phyloP scores from a whole-genome alignment of 2,888 invertebrate species.

The Branchellion lobata region DNA sequence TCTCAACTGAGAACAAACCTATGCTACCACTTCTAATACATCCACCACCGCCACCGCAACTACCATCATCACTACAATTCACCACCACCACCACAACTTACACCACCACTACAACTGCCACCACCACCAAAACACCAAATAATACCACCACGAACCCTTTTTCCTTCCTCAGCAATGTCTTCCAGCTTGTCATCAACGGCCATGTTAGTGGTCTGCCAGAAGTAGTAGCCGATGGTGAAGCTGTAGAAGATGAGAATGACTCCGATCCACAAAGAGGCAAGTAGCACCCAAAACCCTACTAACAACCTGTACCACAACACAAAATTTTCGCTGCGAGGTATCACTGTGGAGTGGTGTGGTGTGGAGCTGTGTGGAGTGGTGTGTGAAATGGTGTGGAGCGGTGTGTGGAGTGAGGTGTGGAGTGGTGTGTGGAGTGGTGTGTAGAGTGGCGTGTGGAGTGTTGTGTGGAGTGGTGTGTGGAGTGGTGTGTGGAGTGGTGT shows the following conservation, averaged over 20 bases:
- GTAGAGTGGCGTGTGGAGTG: not conserved
- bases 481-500: conserved; percentile 4
- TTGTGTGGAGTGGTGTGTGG: not conserved
- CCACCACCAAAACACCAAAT: no score
- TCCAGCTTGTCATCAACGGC: conserved; percentile 27
- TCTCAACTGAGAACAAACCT: no score
- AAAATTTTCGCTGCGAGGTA: conserved; percentile 26
- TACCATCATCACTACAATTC: no score
- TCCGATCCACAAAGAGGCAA: conserved; percentile 29
- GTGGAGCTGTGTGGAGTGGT: not conserved
- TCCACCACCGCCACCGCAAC: no score
- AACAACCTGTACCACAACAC: conserved; percentile 39
- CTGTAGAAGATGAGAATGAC: conserved; percentile 19
- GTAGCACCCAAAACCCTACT: conserved; percentile 19
- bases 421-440: no score
- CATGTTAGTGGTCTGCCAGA: conserved; percentile 27
- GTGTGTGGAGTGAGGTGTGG: not conserved
- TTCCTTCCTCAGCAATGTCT: not conserved
- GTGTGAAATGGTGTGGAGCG: not conserved
- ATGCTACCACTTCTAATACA: no score
- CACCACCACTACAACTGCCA: no score
- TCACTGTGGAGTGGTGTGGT: not conserved
- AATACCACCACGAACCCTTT: conserved; percentile 11
- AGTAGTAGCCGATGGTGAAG: not conserved
- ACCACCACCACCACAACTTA: no score